Percentiles rank a stretch among this genome's conserved stretches.
These are phyloP conservation scores for Sarcophilus harrisii DNA, from an alignment of 2,797 vertebrate genomes.

Conservation along the genomic window DNA sequence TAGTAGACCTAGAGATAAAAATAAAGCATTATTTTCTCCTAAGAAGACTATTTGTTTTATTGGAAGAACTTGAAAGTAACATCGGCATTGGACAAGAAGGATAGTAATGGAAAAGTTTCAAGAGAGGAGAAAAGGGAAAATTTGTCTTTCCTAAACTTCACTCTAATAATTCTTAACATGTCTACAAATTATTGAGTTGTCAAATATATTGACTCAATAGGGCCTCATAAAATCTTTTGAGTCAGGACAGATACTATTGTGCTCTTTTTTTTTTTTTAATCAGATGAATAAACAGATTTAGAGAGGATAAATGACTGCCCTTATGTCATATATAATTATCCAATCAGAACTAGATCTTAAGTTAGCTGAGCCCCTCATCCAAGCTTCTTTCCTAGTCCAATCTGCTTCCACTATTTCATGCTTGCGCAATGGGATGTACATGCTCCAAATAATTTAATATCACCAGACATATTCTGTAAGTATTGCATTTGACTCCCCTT, in stretches of 20 bases:
- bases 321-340: slow-evolving; percentile 42
- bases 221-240: slow-evolving; percentile 57
- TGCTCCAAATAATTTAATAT: slow-evolving; percentile 46
- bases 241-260: slow-evolving; percentile 63
- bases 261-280: slow-evolving; percentile 44
- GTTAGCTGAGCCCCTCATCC: not conserved
- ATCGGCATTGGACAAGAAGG: not conserved
- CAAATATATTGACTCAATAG: slow-evolving; percentile 45
- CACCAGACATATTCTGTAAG: not conserved
- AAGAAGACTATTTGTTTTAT: not conserved
- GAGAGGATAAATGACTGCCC: not conserved
- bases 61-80: not conserved
- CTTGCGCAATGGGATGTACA: slow-evolving; percentile 17
- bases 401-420: slow-evolving; percentile 44
- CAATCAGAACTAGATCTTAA: not conserved
- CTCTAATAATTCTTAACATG: slow-evolving; percentile 72
- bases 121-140: not conserved
- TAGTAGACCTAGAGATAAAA: not conserved
- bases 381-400: not conserved
- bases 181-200: slow-evolving; percentile 20
- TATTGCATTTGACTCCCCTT: not conserved
- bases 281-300: slow-evolving; percentile 54
- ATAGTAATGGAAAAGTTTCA: not conserved
- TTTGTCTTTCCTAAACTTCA: slow-evolving; percentile 55
- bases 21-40: not conserved